Percentiles rank a stretch among this genome's conserved stretches.
These are phyloP conservation scores for crab-eating macaque (Macaca fascicularis) DNA, from an alignment of 2,113 vertebrate genomes.

Conservation along the genomic window DNA sequence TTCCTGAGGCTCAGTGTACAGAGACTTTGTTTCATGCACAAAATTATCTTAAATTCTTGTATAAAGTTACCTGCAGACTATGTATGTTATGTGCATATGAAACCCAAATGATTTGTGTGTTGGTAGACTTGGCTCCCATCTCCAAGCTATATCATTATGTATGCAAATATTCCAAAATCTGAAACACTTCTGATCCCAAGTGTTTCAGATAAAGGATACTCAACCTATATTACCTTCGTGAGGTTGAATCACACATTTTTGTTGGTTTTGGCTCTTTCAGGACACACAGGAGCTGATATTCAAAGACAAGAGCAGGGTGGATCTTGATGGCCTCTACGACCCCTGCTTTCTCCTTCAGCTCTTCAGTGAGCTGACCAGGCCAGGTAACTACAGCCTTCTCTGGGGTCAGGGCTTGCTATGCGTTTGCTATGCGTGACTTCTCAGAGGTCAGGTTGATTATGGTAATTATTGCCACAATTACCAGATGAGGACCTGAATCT, in stretches of 20 bases:
- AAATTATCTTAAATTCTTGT: background rate
- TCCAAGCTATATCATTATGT: background rate
- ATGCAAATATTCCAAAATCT: background rate
- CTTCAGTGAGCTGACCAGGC: slow-evolving; percentile 91
- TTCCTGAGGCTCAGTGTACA: background rate
- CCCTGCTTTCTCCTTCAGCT: slow-evolving; percentile 95
- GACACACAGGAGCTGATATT: slow-evolving; percentile 80
- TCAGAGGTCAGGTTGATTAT: accelerated
- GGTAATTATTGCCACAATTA: background rate
- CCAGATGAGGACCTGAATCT: background rate
- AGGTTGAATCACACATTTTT: background rate
- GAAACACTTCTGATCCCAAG: background rate
- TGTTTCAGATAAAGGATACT: background rate
- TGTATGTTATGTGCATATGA: background rate
- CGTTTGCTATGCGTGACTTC: accelerated
- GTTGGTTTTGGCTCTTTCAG: slow-evolving; percentile 77
- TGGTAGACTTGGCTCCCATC: background rate
- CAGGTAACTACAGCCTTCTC: slow-evolving; percentile 86
- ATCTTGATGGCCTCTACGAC: slow-evolving; percentile 88
- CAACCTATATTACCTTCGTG: accelerated
- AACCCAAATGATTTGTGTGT: background rate
- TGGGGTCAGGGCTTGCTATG: too few relatives aligned
- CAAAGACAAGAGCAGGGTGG: slow-evolving; percentile 74
- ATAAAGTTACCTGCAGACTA: background rate
- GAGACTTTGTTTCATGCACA: background rate